Conservation (phyloP, 2,113 vertebrate genomes). For the Tauraco erythrolophus region DNA sequence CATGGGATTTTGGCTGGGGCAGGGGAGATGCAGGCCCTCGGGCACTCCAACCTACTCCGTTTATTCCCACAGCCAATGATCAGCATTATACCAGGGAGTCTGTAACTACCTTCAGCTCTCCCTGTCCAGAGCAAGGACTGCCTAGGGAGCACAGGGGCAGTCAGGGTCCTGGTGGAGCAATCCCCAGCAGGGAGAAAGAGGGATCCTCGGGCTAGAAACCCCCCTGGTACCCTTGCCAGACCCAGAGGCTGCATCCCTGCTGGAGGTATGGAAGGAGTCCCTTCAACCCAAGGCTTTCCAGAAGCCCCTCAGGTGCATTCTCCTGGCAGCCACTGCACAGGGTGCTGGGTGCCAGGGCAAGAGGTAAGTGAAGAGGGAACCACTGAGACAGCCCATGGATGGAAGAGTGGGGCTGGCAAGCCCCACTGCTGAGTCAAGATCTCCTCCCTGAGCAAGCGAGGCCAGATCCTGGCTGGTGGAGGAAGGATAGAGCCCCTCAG, state of each 20-base stretch:
- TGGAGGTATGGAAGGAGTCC: accelerated
- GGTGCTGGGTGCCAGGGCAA: background rate
- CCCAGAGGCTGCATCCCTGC: background rate
- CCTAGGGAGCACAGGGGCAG: background rate
- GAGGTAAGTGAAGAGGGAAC: background rate
- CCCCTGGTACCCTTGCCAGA: background rate
- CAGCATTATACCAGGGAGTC: background rate
- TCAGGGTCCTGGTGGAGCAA: background rate
- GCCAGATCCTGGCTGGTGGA: background rate
- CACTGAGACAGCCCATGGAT: background rate
- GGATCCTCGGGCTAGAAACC: background rate
- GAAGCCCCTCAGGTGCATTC: background rate
- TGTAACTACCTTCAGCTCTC: background rate
- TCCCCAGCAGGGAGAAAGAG: background rate
- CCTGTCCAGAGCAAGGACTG: background rate
- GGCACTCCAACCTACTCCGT: background rate
- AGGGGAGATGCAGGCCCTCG: background rate
- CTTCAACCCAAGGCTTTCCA: background rate
- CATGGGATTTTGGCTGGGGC: accelerated
- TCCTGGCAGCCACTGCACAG: accelerated
- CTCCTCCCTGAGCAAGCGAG: background rate
- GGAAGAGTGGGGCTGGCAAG: background rate
- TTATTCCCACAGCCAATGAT: background rate
- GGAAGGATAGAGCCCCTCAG: background rate
- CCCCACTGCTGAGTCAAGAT: background rate